These are phyloP conservation scores for Baccha elongata DNA, from an alignment of 2,888 invertebrate genomes.

Conservation along the genomic window DNA sequence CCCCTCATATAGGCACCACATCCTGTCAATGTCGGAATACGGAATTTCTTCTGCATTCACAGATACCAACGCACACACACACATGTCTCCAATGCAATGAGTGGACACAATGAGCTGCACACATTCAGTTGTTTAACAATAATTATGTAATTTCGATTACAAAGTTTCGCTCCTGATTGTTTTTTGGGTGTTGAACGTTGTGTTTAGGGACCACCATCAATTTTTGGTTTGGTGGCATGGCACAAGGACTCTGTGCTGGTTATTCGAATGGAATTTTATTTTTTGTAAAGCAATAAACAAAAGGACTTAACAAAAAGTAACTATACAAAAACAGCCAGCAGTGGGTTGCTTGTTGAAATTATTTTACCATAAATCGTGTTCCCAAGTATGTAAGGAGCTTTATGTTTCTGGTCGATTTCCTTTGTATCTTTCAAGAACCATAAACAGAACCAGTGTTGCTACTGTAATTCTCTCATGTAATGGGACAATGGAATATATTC, in stretches of 20 bases:
- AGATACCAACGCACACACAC: neutral
- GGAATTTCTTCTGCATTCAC: conserved; percentile 16
- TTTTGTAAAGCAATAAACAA: conserved; percentile 18
- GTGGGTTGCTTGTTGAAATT: neutral
- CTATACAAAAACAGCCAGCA: neutral
- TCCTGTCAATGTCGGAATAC: conserved; percentile 50
- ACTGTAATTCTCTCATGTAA: neutral
- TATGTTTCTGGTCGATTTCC: conserved; percentile 47
- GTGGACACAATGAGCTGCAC: conserved; percentile 52
- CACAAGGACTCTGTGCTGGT: conserved; percentile 17
- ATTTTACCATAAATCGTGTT: conserved; percentile 54
- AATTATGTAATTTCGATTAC: conserved; percentile 72
- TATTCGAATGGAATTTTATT: conserved; percentile 30
- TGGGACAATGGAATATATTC: too few species aligned
- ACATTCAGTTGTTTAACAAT: conserved; percentile 64
- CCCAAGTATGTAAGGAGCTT: conserved; percentile 47
- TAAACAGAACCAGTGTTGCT: neutral
- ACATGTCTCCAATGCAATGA: conserved; percentile 6
- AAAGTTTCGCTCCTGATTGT: conserved; percentile 61
- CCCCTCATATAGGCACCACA: conserved; percentile 23
- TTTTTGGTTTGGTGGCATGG: too few species aligned
- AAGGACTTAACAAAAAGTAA: neutral
- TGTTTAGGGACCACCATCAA: conserved; percentile 1
- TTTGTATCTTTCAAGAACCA: conserved; percentile 27
- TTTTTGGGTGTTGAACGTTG: conserved; percentile 40